phyloP scores from a whole-genome alignment of 1,140 invertebrate species.

The Sminthurinus signatus region DNA sequence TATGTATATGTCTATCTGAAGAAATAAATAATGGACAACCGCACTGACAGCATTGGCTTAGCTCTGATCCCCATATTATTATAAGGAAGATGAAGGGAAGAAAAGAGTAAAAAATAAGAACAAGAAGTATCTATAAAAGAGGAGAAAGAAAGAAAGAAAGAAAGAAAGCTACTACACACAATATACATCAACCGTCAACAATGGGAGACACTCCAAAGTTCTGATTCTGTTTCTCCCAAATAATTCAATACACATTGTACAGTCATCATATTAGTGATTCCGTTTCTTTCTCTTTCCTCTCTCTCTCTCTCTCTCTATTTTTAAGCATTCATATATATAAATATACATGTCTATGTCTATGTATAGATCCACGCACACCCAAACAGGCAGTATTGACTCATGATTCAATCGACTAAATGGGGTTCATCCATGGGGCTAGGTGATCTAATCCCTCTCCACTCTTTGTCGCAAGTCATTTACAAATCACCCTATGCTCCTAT shows the following conservation, averaged over 20 bases:
- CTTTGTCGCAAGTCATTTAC: slow-evolving; percentile 19
- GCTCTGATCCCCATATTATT: slow-evolving; percentile 9
- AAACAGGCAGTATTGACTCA: slow-evolving; percentile 7
- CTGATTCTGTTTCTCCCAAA: not conserved
- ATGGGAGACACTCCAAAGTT: no score
- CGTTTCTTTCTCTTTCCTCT: no score
- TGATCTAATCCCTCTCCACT: slow-evolving; percentile 23
- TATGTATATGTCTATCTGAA: no score
- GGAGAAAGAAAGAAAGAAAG: no score
- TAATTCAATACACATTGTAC: not conserved
- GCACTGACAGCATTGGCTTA: no score
- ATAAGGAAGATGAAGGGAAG: slow-evolving; percentile 13
- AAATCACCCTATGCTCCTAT: slow-evolving; percentile 16
- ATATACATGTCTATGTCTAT: no score
- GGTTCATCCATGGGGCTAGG: not conserved
- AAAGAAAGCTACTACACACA: no score
- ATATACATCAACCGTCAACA: no score
- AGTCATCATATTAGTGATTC: not conserved
- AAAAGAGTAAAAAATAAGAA: slow-evolving; percentile 10
- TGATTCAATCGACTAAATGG: slow-evolving; percentile 27
- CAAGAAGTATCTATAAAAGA: slow-evolving; percentile 2
- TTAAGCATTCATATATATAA: no score
- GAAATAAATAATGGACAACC: no score
- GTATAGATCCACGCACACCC: no score
- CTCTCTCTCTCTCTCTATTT: no score